Evolutionary conservation across 2,113 vertebrate genomes (phyloP).

Genomic region (Gadus macrocephalus): DNA sequence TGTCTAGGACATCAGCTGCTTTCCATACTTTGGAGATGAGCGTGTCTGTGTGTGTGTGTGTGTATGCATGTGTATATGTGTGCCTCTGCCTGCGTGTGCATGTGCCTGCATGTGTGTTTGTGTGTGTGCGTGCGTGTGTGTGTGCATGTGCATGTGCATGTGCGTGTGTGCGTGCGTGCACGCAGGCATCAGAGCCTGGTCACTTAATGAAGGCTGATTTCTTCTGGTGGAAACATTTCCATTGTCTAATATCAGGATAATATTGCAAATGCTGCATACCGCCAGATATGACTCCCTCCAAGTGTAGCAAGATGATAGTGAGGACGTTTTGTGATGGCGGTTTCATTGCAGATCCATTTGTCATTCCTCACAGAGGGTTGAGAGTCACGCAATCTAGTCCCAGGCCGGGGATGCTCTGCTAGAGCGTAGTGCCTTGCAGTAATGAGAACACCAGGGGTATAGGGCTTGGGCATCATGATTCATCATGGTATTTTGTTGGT

Average conservation of each 20-base stretch:
- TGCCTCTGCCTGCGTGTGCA: too few relatives aligned
- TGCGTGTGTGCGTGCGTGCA: too few relatives aligned
- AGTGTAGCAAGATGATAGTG: too few relatives aligned
- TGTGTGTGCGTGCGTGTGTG: not conserved
- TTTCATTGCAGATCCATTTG: conserved; percentile 29
- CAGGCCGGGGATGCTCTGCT: too few relatives aligned
- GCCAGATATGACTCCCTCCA: too few relatives aligned
- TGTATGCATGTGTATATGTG: too few relatives aligned
- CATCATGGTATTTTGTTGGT: too few relatives aligned
- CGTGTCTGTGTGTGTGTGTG: not conserved
- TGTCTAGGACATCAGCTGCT: not conserved
- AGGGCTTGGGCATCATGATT: too few relatives aligned
- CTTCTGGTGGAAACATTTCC: conserved; percentile 29
- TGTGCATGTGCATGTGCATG: not conserved
- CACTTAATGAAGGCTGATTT: not conserved
- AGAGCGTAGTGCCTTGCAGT: too few relatives aligned
- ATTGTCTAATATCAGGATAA: conserved; percentile 22
- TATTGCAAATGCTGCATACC: not conserved
- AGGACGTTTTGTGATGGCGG: conserved; percentile 14
- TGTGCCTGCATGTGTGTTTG: not conserved
- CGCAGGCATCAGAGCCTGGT: too few relatives aligned
- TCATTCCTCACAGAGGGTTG: conserved; percentile 17
- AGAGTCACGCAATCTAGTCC: too few relatives aligned
- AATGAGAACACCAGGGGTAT: too few relatives aligned
- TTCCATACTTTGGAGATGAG: not conserved